Evolutionary conservation across 2,113 vertebrate species (phyloP).

Genomic region (Fregata magnificens): DNA sequence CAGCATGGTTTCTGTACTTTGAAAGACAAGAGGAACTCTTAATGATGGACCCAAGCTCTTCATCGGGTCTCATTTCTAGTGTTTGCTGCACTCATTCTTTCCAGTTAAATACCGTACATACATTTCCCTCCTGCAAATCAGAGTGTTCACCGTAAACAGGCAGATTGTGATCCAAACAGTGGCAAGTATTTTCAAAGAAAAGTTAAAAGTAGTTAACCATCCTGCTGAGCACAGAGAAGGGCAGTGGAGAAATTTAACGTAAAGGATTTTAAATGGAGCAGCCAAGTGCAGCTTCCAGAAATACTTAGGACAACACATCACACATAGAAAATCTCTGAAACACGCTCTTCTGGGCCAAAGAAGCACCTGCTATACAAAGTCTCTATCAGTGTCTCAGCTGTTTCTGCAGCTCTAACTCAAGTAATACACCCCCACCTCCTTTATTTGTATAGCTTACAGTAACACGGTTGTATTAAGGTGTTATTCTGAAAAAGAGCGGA

Average conservation of each 20-base stretch:
- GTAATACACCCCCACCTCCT: no score
- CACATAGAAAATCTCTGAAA: background rate
- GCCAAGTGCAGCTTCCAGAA: background rate
- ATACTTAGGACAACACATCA: background rate
- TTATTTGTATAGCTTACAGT: background rate
- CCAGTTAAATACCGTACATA: background rate
- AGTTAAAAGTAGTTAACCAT: background rate
- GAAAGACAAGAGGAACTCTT: background rate
- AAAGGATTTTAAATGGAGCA: background rate
- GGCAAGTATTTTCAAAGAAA: background rate
- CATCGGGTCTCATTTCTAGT: background rate
- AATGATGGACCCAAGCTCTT: background rate
- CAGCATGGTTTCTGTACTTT: fast-evolving
- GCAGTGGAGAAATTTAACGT: no score
- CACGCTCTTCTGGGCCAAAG: background rate
- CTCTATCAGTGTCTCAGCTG: background rate
- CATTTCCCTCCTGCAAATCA: background rate
- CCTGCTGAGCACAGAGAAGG: background rate
- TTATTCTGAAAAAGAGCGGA: background rate
- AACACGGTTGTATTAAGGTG: no score
- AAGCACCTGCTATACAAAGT: background rate
- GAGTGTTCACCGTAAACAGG: background rate
- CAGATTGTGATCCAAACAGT: fast-evolving
- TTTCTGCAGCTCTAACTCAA: background rate
- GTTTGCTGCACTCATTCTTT: background rate